Evolutionary conservation across 2,888 invertebrate genomes (phyloP), one percentile per base, ranked within the genome.

Genomic region (Ganaspis brasiliensis): DNA sequence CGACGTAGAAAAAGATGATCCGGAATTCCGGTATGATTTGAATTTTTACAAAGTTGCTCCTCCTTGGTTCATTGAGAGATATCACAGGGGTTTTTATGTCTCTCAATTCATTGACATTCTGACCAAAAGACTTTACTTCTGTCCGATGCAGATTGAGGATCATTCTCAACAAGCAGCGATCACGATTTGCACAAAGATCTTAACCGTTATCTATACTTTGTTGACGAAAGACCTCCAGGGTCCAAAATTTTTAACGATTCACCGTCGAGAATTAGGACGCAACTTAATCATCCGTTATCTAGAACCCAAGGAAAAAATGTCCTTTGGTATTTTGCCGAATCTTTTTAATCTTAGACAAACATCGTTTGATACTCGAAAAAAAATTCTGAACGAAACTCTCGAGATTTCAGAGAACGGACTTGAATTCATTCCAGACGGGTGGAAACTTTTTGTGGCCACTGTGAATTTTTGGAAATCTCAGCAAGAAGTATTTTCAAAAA

Each of bases 111-210:
- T 96, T 31, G 95, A 97, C 87, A 92, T 97, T 16, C 91, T 94
- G 75, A 93, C 93, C n/a, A 93, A 94, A 52, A 93, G 94, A 77
- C 92, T 94, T 61, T 94, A 95, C 85, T 93, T 96, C 79, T 94
- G 94, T 82, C 93, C 93, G 71, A 94, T 95, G 0, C 96, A 96
- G 92, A 94, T 96, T 6, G 97, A 97, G 90, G 94, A 96, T 89
- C 94, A 93, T 85, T 89, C 90, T 3, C 93, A 93, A 61, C 92
- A 93, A 4, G 94, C 95, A 79, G 93, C 95, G 8, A 94, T 94
- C 83, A 86, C 93, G 8, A 93, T 94, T 74, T 93, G 94, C 37
- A 87, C 95, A 79, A 93, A 94, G 14, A 94, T 97, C 79, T 84
- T 96, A 52, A 91, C 92, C 83, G 93, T 94, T 77, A 93, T 95